These are phyloP conservation scores for Epinotia ramella DNA, from an alignment of 2,888 invertebrate genomes.

Conservation along the genomic window DNA sequence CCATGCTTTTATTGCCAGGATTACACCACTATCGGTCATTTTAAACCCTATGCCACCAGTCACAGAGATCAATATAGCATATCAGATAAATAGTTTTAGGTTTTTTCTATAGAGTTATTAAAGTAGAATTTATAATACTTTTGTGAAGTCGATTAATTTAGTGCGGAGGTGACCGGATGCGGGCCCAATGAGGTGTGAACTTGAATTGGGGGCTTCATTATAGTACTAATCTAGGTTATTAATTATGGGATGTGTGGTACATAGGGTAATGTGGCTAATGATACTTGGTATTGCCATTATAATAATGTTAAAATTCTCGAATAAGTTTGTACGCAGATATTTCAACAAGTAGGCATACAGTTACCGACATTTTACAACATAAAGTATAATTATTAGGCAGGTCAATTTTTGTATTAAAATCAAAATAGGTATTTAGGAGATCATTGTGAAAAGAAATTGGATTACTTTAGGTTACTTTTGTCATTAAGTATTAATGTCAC, in stretches of 20 bases:
- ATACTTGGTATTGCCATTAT: constrained; percentile 6
- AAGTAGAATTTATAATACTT: constrained; percentile 73
- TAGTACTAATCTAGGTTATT: constrained; percentile 39
- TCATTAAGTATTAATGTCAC: constrained; percentile 3
- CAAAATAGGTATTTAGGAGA: no score
- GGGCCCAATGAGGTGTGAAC: constrained; percentile 42
- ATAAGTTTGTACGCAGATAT: no score
- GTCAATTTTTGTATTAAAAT: no score
- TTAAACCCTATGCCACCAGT: constrained; percentile 39
- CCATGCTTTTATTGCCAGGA: constrained; percentile 68
- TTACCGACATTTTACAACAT: no score
- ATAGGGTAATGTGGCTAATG: constrained; percentile 16
- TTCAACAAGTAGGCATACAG: no score
- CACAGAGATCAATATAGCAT: constrained; percentile 47
- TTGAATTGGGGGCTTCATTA: constrained; percentile 30
- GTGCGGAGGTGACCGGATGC: constrained; percentile 50
- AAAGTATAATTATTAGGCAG: no score
- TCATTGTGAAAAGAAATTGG: no score
- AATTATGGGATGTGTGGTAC: constrained; percentile 23
- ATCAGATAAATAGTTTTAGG: neutral
- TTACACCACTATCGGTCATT: constrained; percentile 55
- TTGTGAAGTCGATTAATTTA: constrained; percentile 64
- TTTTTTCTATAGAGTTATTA: constrained; percentile 71
- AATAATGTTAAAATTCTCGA: neutral
- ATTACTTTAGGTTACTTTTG: no score